Evolutionary conservation across 2,797 vertebrate species (phyloP), one percentile per base, ranked within the genome.

Genomic region (Zalophus californianus): DNA sequence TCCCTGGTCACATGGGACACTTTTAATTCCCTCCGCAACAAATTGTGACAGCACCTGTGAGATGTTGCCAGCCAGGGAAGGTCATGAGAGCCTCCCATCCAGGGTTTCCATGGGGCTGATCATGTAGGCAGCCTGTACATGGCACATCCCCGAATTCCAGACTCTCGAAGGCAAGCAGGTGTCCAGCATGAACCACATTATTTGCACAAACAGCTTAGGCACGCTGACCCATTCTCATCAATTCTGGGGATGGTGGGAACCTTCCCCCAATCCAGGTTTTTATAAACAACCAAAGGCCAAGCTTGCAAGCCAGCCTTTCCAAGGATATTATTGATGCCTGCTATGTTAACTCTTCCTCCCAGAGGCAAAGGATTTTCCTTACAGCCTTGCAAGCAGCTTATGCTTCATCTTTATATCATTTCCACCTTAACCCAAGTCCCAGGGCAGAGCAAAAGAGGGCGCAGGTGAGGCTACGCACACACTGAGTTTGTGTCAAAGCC

Each of bases 341-440:
- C 41, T 15, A 3, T 5, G 56, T 48, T 73, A 21, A 3, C 6
- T 70, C n/a, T 50, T 29, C 32, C 4, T 25, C 58, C 16, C 15
- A 29, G 90, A 56, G 35, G 50, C 78, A 25, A 9, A 56, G 25
- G 73, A 23, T 14, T 44, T 11, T 78, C 38, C 8, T 72, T 9
- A 27, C 0, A 58, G 60, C 27, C 4, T 41, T 3, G 0, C 48
- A 54, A n/a, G 75, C 15, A 18, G 41, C 21, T 62, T 20, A 4
- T 7, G 14, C 29, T 68, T 85, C 58, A 3, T 18, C n/a, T 58
- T 62, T 29, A 50, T 21, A 11, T n/a, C 23, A n/a, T 3, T 44
- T n/a, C 18, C 8, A 16, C 44, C 27, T 2, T 0, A 1, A 1
- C 41, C 62, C 18, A 10, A 70, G 44, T 18, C 48, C 84, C 13